Conservation (phyloP, 1,140 invertebrate species). For the Cydia strobilella region DNA sequence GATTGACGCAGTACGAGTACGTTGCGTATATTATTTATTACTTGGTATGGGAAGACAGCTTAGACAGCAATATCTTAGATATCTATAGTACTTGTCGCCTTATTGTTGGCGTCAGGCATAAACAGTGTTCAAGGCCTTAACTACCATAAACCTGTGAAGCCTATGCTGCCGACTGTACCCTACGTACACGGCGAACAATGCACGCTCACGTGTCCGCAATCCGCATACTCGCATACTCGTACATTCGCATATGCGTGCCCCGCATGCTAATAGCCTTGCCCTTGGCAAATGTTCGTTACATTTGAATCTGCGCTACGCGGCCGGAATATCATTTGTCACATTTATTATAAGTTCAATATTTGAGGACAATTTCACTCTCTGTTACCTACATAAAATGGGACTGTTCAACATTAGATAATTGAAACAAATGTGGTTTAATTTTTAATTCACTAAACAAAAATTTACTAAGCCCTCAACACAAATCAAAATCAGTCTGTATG, state of each 20-base stretch:
- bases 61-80: no score
- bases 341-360: not conserved
- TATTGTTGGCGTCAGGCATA: no score
- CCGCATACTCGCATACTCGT: conserved; percentile 6
- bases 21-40: no score
- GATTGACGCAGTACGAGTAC: no score
- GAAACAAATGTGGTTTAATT: no score
- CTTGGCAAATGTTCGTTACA: conserved; percentile 13
- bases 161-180: not conserved
- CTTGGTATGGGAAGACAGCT: no score
- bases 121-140: no score
- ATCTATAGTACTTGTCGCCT: no score
- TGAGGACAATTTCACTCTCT: conserved; percentile 4
- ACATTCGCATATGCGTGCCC: not conserved
- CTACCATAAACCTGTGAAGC: not conserved
- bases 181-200: conserved; percentile 15
- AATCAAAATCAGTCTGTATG: no score
- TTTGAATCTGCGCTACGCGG: conserved; percentile 8
- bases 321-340: not conserved
- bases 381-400: not conserved
- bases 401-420: no score
- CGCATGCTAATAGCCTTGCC: conserved; percentile 9
- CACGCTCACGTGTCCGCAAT: conserved; percentile 6
- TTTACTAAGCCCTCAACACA: no score
- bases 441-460: no score